These are phyloP conservation scores for Hyalella azteca DNA, from an alignment of 2,888 invertebrate genomes.

Conservation along the genomic window DNA sequence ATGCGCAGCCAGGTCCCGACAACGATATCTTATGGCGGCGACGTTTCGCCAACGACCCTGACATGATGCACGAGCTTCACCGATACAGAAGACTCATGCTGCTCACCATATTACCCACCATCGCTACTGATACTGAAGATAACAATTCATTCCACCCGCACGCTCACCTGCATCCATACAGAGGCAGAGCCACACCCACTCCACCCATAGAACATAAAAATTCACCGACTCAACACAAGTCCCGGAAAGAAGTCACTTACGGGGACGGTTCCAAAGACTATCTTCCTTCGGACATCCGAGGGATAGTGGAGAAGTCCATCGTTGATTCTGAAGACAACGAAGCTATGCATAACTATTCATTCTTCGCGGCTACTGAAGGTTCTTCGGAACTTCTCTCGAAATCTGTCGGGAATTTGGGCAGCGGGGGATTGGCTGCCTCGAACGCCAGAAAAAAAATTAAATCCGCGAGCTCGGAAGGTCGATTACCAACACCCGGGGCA, in stretches of 20 bases:
- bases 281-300: not conserved
- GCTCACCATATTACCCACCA: conserved; percentile 48
- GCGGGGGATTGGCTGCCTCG: not conserved
- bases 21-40: conserved; percentile 11
- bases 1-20: not conserved
- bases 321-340: not conserved
- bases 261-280: not conserved
- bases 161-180: not conserved
- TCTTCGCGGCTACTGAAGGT: not conserved
- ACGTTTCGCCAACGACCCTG: conserved; percentile 52
- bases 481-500: not conserved
- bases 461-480: conserved; percentile 22
- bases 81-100: conserved; percentile 51
- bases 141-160: conserved; percentile 26
- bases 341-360: not conserved
- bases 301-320: no score
- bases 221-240: not conserved
- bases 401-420: conserved; percentile 17
- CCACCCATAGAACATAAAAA: conserved; percentile 6
- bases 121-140: conserved; percentile 39
- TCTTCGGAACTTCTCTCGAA: conserved; percentile 12
- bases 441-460: conserved; percentile 25
- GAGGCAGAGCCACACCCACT: conserved; percentile 1
- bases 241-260: not conserved
- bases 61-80: conserved; percentile 52